phyloP scores from a whole-genome alignment of 2,113 vertebrate species.

The Nothoprocta pentlandii region DNA sequence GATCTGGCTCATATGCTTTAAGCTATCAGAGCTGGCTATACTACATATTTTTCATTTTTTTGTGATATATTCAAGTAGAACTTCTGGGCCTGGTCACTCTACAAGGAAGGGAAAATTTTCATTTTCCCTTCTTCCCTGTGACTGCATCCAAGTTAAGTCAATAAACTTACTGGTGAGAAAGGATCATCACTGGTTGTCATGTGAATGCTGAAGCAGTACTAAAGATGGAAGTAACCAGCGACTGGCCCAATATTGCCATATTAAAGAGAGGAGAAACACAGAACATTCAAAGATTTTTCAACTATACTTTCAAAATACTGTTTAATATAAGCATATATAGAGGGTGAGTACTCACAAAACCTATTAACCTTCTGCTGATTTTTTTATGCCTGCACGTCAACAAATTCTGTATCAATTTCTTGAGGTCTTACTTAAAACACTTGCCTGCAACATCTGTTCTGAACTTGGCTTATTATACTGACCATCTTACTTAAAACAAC shows the following conservation, averaged over 20 bases:
- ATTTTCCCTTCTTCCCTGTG: background rate
- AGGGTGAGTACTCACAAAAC: background rate
- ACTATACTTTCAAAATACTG: background rate
- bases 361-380: background rate
- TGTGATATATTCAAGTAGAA: background rate
- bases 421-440: background rate
- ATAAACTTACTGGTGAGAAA: background rate
- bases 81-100: background rate
- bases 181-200: background rate
- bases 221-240: background rate
- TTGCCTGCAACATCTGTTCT: background rate
- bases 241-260: background rate
- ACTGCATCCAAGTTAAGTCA: background rate
- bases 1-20: background rate
- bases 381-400: background rate
- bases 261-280: background rate
- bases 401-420: background rate
- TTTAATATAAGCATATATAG: background rate
- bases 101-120: background rate
- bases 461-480: background rate
- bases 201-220: background rate
- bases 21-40: background rate
- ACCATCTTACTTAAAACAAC: background rate
- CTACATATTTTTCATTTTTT: background rate
- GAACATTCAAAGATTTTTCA: background rate